Evolutionary conservation across 1,140 invertebrate genomes (phyloP), one percentile per base, ranked within the genome.

Genomic region (Neodiprion pinetum): DNA sequence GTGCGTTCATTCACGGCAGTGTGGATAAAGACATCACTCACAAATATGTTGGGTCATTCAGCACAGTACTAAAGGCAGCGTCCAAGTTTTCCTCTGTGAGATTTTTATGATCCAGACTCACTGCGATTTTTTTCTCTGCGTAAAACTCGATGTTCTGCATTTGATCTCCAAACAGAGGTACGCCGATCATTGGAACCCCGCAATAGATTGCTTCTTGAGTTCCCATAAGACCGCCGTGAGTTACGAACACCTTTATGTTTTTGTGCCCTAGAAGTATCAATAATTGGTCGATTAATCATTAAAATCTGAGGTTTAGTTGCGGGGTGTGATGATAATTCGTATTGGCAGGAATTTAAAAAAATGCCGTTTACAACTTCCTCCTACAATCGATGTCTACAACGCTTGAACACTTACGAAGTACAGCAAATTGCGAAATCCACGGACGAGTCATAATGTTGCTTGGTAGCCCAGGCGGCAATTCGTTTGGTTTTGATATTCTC

Each of bases 341-440:
- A n/a, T 48, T 70, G 48, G 61, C 40, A 17, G 67, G 2, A 73
- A 71, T 53, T 69, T 72, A 67, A 73, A 74, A 5, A 40, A 40
- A 65, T 77, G 28, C 28, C 1, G 2, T 40, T 40, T 7, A 40
- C 28, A 40, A 5, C 5, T 40, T 40, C 5, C 28, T 40, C 28
- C 28, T 5, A 40, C 8, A 21, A 65, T 21, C 14, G 47, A 10
- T 61, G 72, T 17, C 47, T 68, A 70, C 10, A n/a, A 23, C 28
- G 69, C 69, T 66, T 67, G 72, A 65, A 68, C 47, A 84, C 82
- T 89, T 87, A 91, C 93, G 91, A 73, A 94, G 87, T 80, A 94
- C 91, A 76, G 93, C 92, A n/a, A 91, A 88, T 84, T 95, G 93
- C 1, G 94, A 94, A 75, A 93, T 80, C 93, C 93, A 95, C 78